Conservation (phyloP, 2,888 invertebrate genomes). For the Tanytarsus gracilentus region DNA sequence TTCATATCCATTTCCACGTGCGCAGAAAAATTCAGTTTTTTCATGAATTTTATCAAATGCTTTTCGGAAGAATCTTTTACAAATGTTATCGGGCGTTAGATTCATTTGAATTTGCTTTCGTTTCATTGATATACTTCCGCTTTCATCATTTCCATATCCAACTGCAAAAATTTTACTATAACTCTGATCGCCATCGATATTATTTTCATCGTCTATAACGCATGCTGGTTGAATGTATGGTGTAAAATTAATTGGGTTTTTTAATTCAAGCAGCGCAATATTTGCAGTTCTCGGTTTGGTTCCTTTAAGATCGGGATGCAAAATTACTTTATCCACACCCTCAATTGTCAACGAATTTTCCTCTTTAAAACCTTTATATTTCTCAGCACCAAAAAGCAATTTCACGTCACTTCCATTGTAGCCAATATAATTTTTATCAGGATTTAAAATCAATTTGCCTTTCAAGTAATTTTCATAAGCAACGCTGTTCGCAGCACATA, state of each 20-base stretch:
- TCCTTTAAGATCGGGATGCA: constrained; percentile 12
- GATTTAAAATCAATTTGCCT: neutral
- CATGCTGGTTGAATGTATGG: constrained; percentile 8
- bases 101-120: neutral
- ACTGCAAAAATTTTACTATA: neutral
- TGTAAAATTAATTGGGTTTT: neutral
- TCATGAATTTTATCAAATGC: neutral
- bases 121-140: neutral
- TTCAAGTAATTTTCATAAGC: constrained; percentile 21
- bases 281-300: constrained; percentile 14
- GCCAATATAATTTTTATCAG: neutral
- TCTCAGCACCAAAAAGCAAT: neutral
- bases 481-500: constrained; percentile 19
- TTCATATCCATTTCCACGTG: constrained; percentile 5
- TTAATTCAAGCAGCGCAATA: neutral
- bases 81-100: neutral
- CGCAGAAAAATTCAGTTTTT: constrained; percentile 7
- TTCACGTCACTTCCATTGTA: neutral
- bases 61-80: neutral
- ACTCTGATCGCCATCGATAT: neutral
- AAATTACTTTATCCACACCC: neutral
- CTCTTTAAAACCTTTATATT: constrained; percentile 3
- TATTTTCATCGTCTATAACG: neutral
- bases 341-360: neutral
- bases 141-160: neutral